Evolutionary conservation across 2,888 invertebrate species (phyloP).

Genomic region (Thumatha senex): DNA sequence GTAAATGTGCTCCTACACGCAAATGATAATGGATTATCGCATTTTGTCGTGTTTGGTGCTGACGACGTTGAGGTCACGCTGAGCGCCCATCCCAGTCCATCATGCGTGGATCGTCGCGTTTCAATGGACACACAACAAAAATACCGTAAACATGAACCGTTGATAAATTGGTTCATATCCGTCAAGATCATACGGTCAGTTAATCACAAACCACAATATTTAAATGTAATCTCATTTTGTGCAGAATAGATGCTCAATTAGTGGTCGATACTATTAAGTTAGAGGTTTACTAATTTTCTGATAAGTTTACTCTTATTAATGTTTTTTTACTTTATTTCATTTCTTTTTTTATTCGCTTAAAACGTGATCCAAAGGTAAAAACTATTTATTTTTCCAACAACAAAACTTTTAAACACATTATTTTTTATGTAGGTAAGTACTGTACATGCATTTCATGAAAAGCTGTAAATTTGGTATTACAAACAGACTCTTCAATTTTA

Average conservation of each 20-base stretch:
- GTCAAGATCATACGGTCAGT: conserved; percentile 29
- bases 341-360: too few relatives aligned
- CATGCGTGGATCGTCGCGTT: conserved; percentile 9
- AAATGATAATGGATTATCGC: conserved; percentile 1
- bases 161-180: conserved; percentile 27
- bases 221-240: background rate
- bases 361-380: too few relatives aligned
- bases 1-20: conserved; percentile 5
- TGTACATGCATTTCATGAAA: too few relatives aligned
- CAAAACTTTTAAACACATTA: too few relatives aligned
- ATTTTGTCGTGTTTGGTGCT: conserved; percentile 3
- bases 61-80: background rate
- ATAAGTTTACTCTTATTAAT: too few relatives aligned
- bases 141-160: conserved; percentile 8
- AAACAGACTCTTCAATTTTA: too few relatives aligned
- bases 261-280: too few relatives aligned
- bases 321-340: too few relatives aligned
- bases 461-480: too few relatives aligned
- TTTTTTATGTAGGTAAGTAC: too few relatives aligned
- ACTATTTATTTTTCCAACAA: too few relatives aligned
- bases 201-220: conserved; percentile 13
- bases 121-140: conserved; percentile 6
- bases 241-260: background rate
- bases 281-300: too few relatives aligned
- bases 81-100: conserved; percentile 5